A percentile compares a stretch with the other conserved stretches of the same genome.
phyloP scores from a whole-genome alignment of 1,140 invertebrate genomes.

The Danaus melanippus region DNA sequence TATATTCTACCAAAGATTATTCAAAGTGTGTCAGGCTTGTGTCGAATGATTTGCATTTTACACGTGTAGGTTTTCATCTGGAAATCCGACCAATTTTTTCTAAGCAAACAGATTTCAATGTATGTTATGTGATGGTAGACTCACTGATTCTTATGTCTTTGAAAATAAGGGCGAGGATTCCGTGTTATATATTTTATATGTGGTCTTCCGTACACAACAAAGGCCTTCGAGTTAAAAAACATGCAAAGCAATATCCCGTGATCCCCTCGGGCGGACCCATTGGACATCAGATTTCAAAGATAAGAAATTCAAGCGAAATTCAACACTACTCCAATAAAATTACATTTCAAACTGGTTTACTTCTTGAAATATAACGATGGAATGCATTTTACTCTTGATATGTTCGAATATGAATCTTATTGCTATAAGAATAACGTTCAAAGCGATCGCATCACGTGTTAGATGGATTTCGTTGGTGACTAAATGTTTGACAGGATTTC shows the following conservation, averaged over 20 bases:
- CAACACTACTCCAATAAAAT: constrained; percentile 13
- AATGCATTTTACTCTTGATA: no score
- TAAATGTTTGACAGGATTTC: constrained; percentile 14
- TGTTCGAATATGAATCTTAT: no score
- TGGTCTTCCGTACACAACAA: constrained; percentile 21
- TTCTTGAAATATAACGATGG: no score
- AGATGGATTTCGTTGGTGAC: constrained; percentile 7
- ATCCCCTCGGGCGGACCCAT: constrained; percentile 35
- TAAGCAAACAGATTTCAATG: constrained; percentile 32
- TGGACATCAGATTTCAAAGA: constrained; percentile 34
- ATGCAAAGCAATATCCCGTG: constrained; percentile 39
- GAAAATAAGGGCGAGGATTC: background rate
- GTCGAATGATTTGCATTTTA: constrained; percentile 15
- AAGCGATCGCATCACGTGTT: no score
- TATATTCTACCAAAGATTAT: no score
- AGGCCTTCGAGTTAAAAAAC: constrained; percentile 31
- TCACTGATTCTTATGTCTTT: background rate
- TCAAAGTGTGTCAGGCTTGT: background rate
- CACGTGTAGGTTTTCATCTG: constrained; percentile 18
- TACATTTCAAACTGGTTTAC: no score
- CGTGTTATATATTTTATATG: background rate
- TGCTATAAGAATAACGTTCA: no score
- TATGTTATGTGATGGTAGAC: no score
- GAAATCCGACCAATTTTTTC: constrained; percentile 29
- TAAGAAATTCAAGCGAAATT: constrained; percentile 18